phyloP scores from a whole-genome alignment of 2,888 invertebrate genomes.

The Ernsta delagoae region DNA sequence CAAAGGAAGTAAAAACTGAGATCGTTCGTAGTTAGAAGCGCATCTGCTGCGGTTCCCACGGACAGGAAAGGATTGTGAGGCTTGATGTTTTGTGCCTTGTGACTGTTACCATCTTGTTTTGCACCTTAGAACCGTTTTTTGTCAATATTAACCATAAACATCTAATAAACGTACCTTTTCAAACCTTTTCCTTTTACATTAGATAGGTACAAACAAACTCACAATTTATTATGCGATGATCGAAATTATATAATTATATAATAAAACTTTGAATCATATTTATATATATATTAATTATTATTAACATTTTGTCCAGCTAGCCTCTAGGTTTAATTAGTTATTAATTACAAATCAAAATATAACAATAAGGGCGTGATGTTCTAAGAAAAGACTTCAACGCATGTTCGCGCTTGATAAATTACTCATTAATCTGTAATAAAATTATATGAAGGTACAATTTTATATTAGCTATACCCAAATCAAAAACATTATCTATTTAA shows the following conservation, averaged over 20 bases:
- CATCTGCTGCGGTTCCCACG: slow-evolving; percentile 81
- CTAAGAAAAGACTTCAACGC: slow-evolving; percentile 60
- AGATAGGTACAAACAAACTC: too few species aligned
- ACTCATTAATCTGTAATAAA: too few species aligned
- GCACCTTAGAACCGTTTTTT: slow-evolving; percentile 11
- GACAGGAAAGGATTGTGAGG: slow-evolving; percentile 70
- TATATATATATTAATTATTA: too few species aligned
- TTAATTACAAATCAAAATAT: too few species aligned
- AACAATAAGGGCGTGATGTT: background rate
- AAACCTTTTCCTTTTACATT: background rate
- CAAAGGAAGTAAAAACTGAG: slow-evolving; percentile 67
- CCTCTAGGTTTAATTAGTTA: too few species aligned
- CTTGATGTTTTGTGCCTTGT: slow-evolving; percentile 31
- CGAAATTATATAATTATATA: too few species aligned
- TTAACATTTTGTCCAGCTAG: too few species aligned
- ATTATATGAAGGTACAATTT: too few species aligned
- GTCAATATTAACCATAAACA: background rate
- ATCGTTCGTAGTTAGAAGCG: slow-evolving; percentile 57
- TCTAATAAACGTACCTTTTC: background rate
- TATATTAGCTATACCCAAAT: too few species aligned
- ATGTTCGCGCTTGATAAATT: slow-evolving; percentile 1
- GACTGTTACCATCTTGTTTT: slow-evolving; percentile 20
- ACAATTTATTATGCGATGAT: too few species aligned
- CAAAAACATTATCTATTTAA: too few species aligned
- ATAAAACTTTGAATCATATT: too few species aligned